Evolutionary conservation across 2,797 vertebrate genomes (phyloP).

Genomic region (Chelidonichthys spinosus): DNA sequence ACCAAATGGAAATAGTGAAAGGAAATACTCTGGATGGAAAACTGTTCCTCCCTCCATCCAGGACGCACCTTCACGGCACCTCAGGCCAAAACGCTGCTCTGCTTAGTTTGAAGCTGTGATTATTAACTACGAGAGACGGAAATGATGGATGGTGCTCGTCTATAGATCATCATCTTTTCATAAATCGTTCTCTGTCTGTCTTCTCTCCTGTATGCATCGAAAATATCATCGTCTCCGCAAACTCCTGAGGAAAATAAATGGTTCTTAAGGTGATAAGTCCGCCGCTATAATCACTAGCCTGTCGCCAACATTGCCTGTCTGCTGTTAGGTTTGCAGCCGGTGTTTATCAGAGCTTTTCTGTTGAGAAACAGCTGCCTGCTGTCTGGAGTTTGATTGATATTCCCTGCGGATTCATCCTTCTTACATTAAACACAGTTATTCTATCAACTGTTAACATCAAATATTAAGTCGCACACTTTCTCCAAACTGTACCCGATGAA

Average conservation of each 20-base stretch:
- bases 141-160: slow-evolving; percentile 21
- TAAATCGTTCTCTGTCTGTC: slow-evolving; percentile 44
- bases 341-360: slow-evolving; percentile 1
- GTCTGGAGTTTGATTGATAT: not conserved
- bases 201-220: slow-evolving; percentile 53
- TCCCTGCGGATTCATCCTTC: not conserved
- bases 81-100: slow-evolving; percentile 22
- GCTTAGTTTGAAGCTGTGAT: slow-evolving; percentile 41
- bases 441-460: not conserved
- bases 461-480: slow-evolving; percentile 1
- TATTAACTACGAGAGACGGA: slow-evolving; percentile 19
- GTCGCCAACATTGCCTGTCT: not conserved
- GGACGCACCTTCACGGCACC: slow-evolving; percentile 52
- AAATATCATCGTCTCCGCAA: not conserved
- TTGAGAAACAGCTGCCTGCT: not conserved
- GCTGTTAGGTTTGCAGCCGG: not conserved
- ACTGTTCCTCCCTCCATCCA: slow-evolving; percentile 67
- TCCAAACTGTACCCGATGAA: slow-evolving; percentile 13
- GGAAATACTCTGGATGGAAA: slow-evolving; percentile 77
- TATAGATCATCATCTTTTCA: slow-evolving; percentile 38
- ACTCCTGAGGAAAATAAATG: not conserved
- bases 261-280: not conserved
- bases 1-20: slow-evolving; percentile 72
- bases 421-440: not conserved
- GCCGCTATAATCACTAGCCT: not conserved